These are phyloP conservation scores for Syngnathus rostellatus DNA, from an alignment of 2,797 vertebrate species.

Conservation along the genomic window DNA sequence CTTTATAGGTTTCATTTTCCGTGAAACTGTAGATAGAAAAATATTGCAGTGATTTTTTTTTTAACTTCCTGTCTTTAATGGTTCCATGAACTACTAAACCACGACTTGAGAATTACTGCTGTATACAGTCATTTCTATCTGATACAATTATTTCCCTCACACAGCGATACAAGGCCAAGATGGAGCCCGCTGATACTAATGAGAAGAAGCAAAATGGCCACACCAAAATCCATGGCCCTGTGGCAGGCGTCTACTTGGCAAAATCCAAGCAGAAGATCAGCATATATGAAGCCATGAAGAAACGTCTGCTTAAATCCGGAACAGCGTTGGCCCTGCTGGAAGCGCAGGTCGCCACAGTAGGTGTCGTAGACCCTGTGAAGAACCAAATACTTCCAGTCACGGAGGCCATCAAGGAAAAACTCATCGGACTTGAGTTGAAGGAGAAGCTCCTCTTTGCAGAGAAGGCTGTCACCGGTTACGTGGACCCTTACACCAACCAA, in stretches of 20 bases:
- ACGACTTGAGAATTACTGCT: background rate
- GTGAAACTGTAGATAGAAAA: too few species aligned
- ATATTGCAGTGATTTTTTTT: background rate
- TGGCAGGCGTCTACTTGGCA: conserved; percentile 80
- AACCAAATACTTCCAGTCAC: conserved; percentile 75
- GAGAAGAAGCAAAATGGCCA: conserved; percentile 39
- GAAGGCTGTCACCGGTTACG: conserved; percentile 79
- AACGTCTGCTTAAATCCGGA: conserved; percentile 76
- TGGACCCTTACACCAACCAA: conserved; percentile 80
- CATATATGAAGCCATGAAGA: conserved; percentile 90
- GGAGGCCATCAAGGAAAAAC: conserved; percentile 78
- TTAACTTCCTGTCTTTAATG: background rate
- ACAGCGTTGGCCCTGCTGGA: conserved; percentile 86
- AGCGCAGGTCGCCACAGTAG: conserved; percentile 85
- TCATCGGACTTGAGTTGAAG: conserved; percentile 83
- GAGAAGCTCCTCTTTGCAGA: conserved; percentile 85
- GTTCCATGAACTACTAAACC: background rate
- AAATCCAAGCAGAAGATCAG: conserved; percentile 79
- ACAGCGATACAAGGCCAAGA: conserved; percentile 31
- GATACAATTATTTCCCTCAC: conserved; percentile 10
- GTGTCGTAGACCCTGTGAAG: conserved; percentile 81
- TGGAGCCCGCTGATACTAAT: conserved; percentile 30
- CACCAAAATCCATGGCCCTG: conserved; percentile 68
- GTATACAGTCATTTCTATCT: background rate
- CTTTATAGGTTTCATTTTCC: too few species aligned